Evolutionary conservation across 2,888 invertebrate genomes (phyloP).

Genomic region (Lycaena phlaeas): DNA sequence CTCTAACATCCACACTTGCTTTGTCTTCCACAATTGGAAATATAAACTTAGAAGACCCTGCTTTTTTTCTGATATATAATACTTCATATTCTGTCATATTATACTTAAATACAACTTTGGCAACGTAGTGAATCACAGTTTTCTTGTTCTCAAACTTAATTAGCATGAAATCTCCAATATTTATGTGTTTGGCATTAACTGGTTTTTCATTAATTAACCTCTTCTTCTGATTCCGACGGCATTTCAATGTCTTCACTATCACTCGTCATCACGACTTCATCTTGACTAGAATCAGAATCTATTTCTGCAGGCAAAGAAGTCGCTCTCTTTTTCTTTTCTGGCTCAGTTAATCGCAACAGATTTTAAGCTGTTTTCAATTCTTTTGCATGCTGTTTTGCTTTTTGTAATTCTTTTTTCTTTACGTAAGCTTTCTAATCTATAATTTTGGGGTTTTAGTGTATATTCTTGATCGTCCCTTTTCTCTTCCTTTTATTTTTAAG

Average conservation of each 20-base stretch:
- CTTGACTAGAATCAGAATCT: conserved; percentile 22
- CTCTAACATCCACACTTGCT: conserved; percentile 24
- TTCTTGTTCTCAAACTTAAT: conserved; percentile 20
- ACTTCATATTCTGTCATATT: conserved; percentile 14
- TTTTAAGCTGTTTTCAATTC: conserved; percentile 22
- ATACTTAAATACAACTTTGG: conserved; percentile 20
- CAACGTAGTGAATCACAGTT: conserved; percentile 19
- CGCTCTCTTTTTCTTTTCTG: conserved; percentile 21
- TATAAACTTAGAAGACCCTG: conserved; percentile 17
- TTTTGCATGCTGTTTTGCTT: conserved; percentile 18
- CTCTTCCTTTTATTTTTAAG: conserved; percentile 18
- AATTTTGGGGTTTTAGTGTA: conserved; percentile 22
- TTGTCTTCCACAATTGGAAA: conserved; percentile 23
- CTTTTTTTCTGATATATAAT: background rate
- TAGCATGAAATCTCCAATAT: conserved; percentile 19
- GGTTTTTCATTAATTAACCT: conserved; percentile 16
- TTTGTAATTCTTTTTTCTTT: conserved; percentile 19
- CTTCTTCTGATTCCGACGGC: conserved; percentile 15
- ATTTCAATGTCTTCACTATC: conserved; percentile 21
- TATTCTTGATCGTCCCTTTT: conserved; percentile 18
- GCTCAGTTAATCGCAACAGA: conserved; percentile 20
- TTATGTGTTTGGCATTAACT: conserved; percentile 8
- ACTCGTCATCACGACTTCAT: conserved; percentile 22
- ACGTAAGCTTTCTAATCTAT: conserved; percentile 17
- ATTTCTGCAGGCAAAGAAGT: conserved; percentile 19